Evolutionary conservation across 2,113 vertebrate genomes (phyloP).

Genomic region (Chaetodon auriga): DNA sequence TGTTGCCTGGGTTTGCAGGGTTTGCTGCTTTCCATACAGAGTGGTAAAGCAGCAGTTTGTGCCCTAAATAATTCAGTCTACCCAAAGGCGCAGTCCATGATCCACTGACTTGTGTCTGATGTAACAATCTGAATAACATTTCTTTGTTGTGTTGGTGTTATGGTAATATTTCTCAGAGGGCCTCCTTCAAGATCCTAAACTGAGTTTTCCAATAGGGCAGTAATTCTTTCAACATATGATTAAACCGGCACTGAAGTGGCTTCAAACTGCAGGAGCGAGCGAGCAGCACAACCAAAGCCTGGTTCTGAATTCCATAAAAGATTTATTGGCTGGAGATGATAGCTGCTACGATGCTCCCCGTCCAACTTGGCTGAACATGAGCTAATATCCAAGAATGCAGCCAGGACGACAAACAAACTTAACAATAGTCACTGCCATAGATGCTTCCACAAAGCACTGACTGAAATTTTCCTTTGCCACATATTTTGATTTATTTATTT

Average conservation of each 20-base stretch:
- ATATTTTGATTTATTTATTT: not conserved
- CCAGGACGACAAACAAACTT: not conserved
- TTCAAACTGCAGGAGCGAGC: not conserved
- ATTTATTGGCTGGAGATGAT: conserved; percentile 26
- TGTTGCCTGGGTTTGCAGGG: not conserved
- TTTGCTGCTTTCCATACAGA: not conserved
- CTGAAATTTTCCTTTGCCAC: not conserved
- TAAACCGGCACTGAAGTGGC: not conserved
- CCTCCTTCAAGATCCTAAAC: not conserved
- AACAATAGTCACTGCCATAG: not conserved
- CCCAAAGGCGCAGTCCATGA: not conserved
- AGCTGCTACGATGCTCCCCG: not conserved
- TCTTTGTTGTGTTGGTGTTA: not conserved
- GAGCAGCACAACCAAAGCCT: conserved; percentile 2
- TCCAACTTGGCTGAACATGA: conserved; percentile 22
- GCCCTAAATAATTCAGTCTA: not conserved
- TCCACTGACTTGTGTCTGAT: not conserved
- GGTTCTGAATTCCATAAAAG: conserved; percentile 1
- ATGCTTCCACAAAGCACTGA: not conserved
- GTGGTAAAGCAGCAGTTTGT: not conserved
- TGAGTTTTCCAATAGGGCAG: not conserved
- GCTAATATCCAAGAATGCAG: conserved; percentile 9
- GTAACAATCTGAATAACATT: not conserved
- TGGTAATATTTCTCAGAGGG: not conserved
- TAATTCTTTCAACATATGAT: not conserved